Evolutionary conservation across 2,797 vertebrate genomes (phyloP).

Genomic region (Melanotaenia pygmaea): DNA sequence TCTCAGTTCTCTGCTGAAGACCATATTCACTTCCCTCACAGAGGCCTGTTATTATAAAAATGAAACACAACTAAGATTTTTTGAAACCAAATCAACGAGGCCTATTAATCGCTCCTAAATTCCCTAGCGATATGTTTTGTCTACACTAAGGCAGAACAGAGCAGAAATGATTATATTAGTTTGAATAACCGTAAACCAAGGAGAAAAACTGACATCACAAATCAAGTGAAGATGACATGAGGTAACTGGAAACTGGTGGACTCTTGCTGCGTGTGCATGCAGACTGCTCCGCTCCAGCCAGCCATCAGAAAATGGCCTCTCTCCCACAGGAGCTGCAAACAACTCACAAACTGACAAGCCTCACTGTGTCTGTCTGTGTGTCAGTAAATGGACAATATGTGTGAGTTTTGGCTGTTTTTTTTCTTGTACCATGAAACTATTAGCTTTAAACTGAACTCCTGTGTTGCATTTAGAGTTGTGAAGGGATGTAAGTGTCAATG

Average conservation of each 20-base stretch:
- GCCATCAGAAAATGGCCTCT: conserved; percentile 72
- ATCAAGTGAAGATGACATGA: conserved; percentile 41
- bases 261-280: not conserved
- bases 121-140: too few species aligned
- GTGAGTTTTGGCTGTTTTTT: conserved; percentile 19
- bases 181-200: not conserved
- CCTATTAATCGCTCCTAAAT: too few species aligned
- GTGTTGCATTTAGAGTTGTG: not conserved
- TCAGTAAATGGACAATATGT: conserved; percentile 24
- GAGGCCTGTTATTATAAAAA: too few species aligned
- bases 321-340: conserved; percentile 77
- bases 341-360: conserved; percentile 72
- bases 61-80: too few species aligned
- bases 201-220: conserved; percentile 20
- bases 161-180: too few species aligned
- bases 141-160: too few species aligned
- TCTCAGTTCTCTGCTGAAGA: too few species aligned
- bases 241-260: conserved; percentile 27
- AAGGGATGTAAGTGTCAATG: not conserved
- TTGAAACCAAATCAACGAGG: too few species aligned
- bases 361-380: conserved; percentile 32
- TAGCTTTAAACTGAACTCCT: not conserved
- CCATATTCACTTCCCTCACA: too few species aligned
- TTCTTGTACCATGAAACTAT: not conserved
- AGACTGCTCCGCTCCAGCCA: conserved; percentile 16